Base-by-base conservation (phyloP, 2,888 invertebrate species). In the Apodemia hepburni region DNA sequence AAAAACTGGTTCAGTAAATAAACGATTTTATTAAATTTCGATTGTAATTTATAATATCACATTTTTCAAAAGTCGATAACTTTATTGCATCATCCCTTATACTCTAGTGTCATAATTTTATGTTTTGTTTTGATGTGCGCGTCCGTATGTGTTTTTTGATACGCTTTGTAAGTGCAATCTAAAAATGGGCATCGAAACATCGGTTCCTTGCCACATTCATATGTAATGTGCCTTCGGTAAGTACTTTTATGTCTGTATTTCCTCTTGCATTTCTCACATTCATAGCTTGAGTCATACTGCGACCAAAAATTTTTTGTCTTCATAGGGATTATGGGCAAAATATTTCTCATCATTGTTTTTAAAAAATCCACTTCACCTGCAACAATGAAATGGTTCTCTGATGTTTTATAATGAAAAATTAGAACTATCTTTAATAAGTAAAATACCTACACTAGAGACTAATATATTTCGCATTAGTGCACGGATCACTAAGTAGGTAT, bases 231-330 rank as follows among this genome's bases (percentile, higher is more conserved):
- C 73, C 95, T 93, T 75, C 94, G 92, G 73, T 96, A 93, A 29
- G 95, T 95, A 72, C 94, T 94, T 83, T 95, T 94, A 85, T 95
- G 95, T 70, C 95, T 94, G 82, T 96, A 96, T 73, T 94, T 94
- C 79, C 95, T 93, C 76, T 94, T 93, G 80, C 96, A 96, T 70
- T 93, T 93, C 67, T 93, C 92, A 78, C 96, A 94, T 71, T 93
- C 91, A 66, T 83, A 92, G 62, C 82, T 82, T 77, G 85, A 83
- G 68, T 90, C 88, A 70, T 85, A 90, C 61, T 85, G 87, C 7
- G 89, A 84, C 89, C 91, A 90, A 74, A 82, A 91, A 74, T 88
- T 89, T 81, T 91, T 91, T 68, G 88, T 87, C 83, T 92, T 92
- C 85, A 90, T 88, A 69, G 88, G 88, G 71, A 88, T 76, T 68